These are phyloP conservation scores for Oreochromis niloticus DNA, from an alignment of 2,113 vertebrate species.

Conservation along the genomic window DNA sequence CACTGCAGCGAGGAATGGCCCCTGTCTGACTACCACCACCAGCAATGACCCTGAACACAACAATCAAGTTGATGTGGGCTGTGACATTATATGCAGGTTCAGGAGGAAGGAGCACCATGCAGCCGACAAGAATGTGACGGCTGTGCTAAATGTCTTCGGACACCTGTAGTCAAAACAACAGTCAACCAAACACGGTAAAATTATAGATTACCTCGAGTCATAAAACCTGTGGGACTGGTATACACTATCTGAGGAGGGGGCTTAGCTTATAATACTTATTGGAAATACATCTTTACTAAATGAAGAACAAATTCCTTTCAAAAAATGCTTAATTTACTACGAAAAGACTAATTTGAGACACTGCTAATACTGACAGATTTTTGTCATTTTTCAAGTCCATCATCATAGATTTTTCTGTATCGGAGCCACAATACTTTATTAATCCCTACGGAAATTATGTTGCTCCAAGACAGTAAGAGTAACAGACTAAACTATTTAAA, in stretches of 20 bases:
- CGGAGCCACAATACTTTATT: not conserved
- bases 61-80: conserved; percentile 33
- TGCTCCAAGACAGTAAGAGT: not conserved
- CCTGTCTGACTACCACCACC: conserved; percentile 51
- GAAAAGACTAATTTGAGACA: not conserved
- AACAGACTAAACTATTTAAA: not conserved
- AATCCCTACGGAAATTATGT: not conserved
- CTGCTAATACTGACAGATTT: not conserved
- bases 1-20: conserved; percentile 41
- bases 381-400: not conserved
- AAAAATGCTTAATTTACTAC: not conserved
- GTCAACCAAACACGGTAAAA: not conserved
- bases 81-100: conserved; percentile 32
- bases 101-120: not conserved
- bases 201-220: not conserved
- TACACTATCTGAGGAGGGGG: not conserved
- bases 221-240: not conserved
- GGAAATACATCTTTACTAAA: not conserved
- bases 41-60: conserved; percentile 53
- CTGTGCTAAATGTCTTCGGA: not conserved
- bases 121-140: not conserved
- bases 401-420: not conserved
- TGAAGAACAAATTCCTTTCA: not conserved
- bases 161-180: not conserved
- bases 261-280: not conserved